Base-by-base conservation (phyloP, 2,113 vertebrate genomes). In the Ondatra zibethicus region DNA sequence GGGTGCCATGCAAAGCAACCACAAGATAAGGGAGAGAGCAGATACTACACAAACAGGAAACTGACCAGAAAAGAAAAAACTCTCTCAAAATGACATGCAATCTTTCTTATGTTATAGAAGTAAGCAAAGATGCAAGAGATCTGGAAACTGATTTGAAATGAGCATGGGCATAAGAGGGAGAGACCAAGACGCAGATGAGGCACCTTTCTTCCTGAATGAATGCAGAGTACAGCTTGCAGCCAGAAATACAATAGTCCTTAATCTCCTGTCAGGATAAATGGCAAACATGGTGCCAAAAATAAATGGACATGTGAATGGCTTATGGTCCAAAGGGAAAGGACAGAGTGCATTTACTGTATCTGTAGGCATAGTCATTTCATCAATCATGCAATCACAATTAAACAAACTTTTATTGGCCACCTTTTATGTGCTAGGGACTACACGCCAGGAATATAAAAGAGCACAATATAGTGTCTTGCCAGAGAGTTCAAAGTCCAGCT, bases 401-500 rank as follows among this genome's bases (percentile, higher is more conserved):
- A 94, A 77, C 39, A 95, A 75, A 86, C 50, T 29, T 72, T 39
- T 33, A 76, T 12, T 39, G 61, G 39, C 33, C 45, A 66, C 55
- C 72, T 90, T 78, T 87, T 92, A 86, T 19, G 45, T 77, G 76
- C 14, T 55, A 77, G 25, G 61, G 5, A 77, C 85, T 58, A 45
- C 52, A 36, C 3, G 4, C n/a, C 75, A 92, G 16, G 68, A 90
- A 92, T 73, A 89, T 42, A 94, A 85, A 80, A 93, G 36, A 93
- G n/a, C 16, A 92, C 72, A 82, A 89, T 50, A 76, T 5, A 12
- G 88, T 89, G 89, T 84, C 66, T 50, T 65, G 36, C 31, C n/a
- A 21, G 58, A 52, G 65, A 92, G 42, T 58, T 91, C 96, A 96
- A 7, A 87, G 88, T 95, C 88, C 96, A 77, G 29, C 27, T 85